Conservation (phyloP, 2,797 vertebrate species). For the Tapirus indicus region DNA sequence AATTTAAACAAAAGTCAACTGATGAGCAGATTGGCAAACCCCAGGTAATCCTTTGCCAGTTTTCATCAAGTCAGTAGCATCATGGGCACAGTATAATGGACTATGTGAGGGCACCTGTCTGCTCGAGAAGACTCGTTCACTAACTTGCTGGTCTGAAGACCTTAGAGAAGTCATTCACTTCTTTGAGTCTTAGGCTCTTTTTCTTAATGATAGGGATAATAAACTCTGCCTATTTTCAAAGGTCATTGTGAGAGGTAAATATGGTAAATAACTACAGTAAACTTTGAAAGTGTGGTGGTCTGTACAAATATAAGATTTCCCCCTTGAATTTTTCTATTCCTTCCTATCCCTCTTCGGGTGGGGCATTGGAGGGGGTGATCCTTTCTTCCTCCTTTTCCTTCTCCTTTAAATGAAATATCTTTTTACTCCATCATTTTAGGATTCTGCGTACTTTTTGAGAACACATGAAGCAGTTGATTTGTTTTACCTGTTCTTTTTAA, state of each 20-base stretch:
- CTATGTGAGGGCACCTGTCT: neutral
- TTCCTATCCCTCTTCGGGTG: neutral
- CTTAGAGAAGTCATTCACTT: neutral
- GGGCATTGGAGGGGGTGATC: neutral
- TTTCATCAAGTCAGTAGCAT: neutral
- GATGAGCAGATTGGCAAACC: neutral
- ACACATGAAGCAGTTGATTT: neutral
- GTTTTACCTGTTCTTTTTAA: neutral
- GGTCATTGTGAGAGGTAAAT: neutral
- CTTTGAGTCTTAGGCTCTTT: neutral
- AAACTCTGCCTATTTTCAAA: neutral
- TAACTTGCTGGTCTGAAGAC: neutral
- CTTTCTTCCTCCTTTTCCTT: neutral
- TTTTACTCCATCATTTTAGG: neutral
- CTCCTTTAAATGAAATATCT: neutral
- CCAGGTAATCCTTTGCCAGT: neutral
- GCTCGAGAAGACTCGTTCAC: neutral
- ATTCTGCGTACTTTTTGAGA: neutral
- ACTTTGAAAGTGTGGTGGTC: neutral
- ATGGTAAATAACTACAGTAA: neutral
- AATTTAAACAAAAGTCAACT: slow-evolving; percentile 1
- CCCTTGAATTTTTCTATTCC: neutral
- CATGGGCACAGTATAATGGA: too few relatives aligned
- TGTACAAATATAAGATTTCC: neutral
- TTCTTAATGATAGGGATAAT: neutral